Percentiles rank a stretch among this genome's conserved stretches.
phyloP scores from a whole-genome alignment of 2,888 invertebrate species.

The Diplazon laetatorius region DNA sequence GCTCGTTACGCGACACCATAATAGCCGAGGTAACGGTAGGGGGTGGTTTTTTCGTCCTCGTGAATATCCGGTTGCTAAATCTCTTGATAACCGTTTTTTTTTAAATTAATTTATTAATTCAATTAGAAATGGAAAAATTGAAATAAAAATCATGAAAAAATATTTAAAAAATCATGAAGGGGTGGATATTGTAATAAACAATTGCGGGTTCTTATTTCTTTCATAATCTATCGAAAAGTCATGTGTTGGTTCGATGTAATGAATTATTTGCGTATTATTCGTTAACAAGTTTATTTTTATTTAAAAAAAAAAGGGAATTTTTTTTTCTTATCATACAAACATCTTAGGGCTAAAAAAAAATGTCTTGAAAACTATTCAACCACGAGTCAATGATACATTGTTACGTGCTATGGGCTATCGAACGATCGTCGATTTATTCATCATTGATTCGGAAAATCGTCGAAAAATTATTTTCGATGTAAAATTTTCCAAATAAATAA shows the following conservation, averaged over 20 bases:
- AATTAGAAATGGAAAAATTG: no score
- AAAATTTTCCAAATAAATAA: neutral
- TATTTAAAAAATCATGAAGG: no score
- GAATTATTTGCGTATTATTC: conserved; percentile 78
- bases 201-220: no score
- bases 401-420: conserved; percentile 46
- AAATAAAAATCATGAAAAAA: no score
- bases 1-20: neutral
- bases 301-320: no score
- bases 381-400: conserved; percentile 65
- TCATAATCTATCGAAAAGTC: no score
- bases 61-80: neutral
- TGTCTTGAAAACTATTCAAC: conserved; percentile 77
- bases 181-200: no score
- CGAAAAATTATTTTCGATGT: conserved; percentile 33
- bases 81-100: no score
- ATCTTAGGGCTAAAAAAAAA: conserved; percentile 67
- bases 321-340: conserved; percentile 72
- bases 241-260: conserved; percentile 75
- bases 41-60: neutral
- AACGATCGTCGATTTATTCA: conserved; percentile 43
- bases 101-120: no score
- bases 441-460: conserved; percentile 45
- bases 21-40: neutral
- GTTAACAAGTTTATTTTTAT: conserved; percentile 77